Base-by-base conservation (phyloP, 1,140 invertebrate species). In the Apocrypta bakeri region DNA sequence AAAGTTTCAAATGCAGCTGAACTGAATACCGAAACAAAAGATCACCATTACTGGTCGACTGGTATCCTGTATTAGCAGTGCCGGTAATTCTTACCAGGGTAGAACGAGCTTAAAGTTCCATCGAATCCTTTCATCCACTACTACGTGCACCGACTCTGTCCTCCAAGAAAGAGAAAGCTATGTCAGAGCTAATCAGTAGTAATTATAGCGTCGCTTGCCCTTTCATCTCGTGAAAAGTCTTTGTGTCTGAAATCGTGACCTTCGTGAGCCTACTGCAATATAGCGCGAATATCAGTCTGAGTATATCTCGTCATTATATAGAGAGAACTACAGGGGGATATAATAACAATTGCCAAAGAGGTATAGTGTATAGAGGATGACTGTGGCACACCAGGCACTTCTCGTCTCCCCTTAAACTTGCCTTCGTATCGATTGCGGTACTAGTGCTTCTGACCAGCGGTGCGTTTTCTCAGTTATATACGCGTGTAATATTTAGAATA, bases 101-200 rank as follows among this genome's bases (percentile, higher is more conserved):
- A n/a, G n/a, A n/a, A n/a, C n/a, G n/a, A n/a, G n/a, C n/a, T n/a
- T n/a, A n/a, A n/a, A n/a, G n/a, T n/a, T 14, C 12, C 31, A 37
- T n/a, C 11, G 14, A 37, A 21, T 75, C 40, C 69, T 33, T 72
- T 80, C 63, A 80, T 73, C 78, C 24, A 71, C 29, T 73, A 27
- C 31, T 24, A 25, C 27, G 17, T 21, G 64, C 64, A 66, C 29
- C 68, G 68, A 71, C 25, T 27, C 21, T 25, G 17, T 24, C 71
- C 33, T 11, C 8, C 6, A 2, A 9, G 25, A 69, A 33, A 75
- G 72, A 69, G 71, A 75, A 75, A 75, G 33, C 6, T 29, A 75
- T 27, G 40, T 37, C 3, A n/a, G 25, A 17, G 83, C 84, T 87
- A 90, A 88, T 90, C 85, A 86, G 84, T 86, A 84, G 86, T 89